Evolutionary conservation across 2,888 invertebrate species (phyloP).

Genomic region (Pomacea canaliculata): DNA sequence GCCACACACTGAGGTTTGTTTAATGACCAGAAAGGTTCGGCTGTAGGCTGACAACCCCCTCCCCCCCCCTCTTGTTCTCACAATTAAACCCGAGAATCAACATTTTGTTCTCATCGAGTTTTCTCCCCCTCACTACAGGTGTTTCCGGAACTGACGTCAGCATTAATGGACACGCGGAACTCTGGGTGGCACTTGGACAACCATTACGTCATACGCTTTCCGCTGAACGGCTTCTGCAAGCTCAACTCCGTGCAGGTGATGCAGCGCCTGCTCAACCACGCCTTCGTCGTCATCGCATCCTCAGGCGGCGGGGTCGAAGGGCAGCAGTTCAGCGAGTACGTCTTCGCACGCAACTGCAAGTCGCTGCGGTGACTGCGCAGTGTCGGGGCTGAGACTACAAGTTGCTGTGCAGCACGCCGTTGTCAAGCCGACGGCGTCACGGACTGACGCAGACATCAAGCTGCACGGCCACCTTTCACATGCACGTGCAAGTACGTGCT

Average conservation of each 20-base stretch:
- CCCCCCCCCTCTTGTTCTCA: too few species aligned
- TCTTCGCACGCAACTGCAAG: slow-evolving; percentile 75
- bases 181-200: slow-evolving; percentile 87
- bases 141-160: slow-evolving; percentile 76
- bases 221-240: slow-evolving; percentile 89
- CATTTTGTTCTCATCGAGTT: too few species aligned
- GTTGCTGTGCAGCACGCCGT: too few species aligned
- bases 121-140: slow-evolving; percentile 55
- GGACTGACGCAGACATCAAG: too few species aligned
- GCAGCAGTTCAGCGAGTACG: slow-evolving; percentile 90
- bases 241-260: slow-evolving; percentile 90
- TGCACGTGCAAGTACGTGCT: too few species aligned
- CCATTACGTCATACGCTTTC: slow-evolving; percentile 86
- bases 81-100: too few species aligned
- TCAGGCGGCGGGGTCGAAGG: slow-evolving; percentile 90
- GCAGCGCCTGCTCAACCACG: slow-evolving; percentile 83
- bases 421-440: too few species aligned
- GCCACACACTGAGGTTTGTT: too few species aligned
- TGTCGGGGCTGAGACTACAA: not conserved
- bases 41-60: too few species aligned
- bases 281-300: slow-evolving; percentile 84
- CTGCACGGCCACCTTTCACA: too few species aligned
- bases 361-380: slow-evolving; percentile 22
- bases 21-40: too few species aligned
- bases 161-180: slow-evolving; percentile 81